Evolutionary conservation across 2,888 invertebrate species (phyloP).

Genomic region (Lumbricus terrestris): DNA sequence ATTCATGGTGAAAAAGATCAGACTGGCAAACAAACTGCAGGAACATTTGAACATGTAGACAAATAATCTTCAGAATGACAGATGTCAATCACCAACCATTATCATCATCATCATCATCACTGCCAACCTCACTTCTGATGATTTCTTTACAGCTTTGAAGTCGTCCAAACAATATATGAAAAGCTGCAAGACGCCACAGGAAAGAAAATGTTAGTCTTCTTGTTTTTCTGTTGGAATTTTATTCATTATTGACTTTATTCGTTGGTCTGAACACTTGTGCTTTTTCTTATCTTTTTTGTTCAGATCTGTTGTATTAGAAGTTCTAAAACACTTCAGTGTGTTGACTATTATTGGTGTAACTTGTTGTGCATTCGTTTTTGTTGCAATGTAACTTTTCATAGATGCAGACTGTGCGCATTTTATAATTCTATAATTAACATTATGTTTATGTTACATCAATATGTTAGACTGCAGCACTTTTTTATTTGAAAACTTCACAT

Average conservation of each 20-base stretch:
- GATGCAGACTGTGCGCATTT: too few species aligned
- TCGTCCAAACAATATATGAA: neutral
- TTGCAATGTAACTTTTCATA: too few species aligned
- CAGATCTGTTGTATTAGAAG: neutral
- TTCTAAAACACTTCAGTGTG: neutral
- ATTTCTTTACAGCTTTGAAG: neutral
- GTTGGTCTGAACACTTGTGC: neutral
- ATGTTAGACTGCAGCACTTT: too few species aligned
- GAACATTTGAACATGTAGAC: too few species aligned
- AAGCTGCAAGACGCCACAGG: neutral
- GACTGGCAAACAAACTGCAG: too few species aligned
- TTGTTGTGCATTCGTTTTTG: neutral
- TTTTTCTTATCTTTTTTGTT: neutral
- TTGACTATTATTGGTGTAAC: neutral
- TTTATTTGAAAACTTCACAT: too few species aligned
- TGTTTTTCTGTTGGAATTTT: neutral
- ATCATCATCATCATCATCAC: too few species aligned
- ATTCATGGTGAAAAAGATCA: too few species aligned
- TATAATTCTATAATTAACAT: too few species aligned
- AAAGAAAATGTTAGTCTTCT: slow-evolving; percentile 8
- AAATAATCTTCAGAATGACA: too few species aligned
- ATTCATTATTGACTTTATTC: neutral
- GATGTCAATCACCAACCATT: too few species aligned
- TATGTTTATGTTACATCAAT: too few species aligned
- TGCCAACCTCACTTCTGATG: neutral